Conservation (phyloP, 2,113 vertebrate genomes). For the Arothron firmamentum region DNA sequence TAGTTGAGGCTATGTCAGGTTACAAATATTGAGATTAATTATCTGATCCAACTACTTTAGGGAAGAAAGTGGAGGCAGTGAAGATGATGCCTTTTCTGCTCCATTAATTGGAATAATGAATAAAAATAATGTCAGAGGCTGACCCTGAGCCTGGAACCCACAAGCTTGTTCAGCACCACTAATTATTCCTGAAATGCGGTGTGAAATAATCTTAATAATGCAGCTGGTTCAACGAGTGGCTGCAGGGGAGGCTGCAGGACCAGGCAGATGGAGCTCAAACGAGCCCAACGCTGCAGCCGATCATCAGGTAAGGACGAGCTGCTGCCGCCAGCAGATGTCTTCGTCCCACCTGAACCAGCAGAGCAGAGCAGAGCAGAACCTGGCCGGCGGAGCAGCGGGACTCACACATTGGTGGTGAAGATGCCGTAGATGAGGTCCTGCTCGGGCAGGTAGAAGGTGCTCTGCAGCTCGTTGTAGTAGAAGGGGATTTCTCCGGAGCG, state of each 20-base stretch:
- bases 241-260: not conserved
- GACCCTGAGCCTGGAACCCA: too few relatives aligned
- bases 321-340: too few relatives aligned
- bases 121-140: too few relatives aligned
- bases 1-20: not conserved
- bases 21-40: conserved; percentile 1
- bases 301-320: not conserved
- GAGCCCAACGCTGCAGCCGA: not conserved
- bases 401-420: conserved; percentile 97
- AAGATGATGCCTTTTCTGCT: conserved; percentile 7
- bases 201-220: not conserved
- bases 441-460: conserved; percentile 91
- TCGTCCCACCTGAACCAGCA: too few relatives aligned
- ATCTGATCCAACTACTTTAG: not conserved
- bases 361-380: too few relatives aligned
- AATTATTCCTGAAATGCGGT: not conserved
- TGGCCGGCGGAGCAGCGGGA: conserved; percentile 11
- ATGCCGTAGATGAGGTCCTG: conserved; percentile 92
- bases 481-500: conserved; percentile 92
- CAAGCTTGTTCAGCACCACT: not conserved
- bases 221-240: not conserved
- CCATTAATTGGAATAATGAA: too few relatives aligned
- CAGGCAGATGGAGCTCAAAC: not conserved
- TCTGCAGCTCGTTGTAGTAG: conserved; percentile 93
- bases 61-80: not conserved